Evolutionary conservation across 2,113 vertebrate genomes (phyloP).

Genomic region (Takifugu bimaculatus): DNA sequence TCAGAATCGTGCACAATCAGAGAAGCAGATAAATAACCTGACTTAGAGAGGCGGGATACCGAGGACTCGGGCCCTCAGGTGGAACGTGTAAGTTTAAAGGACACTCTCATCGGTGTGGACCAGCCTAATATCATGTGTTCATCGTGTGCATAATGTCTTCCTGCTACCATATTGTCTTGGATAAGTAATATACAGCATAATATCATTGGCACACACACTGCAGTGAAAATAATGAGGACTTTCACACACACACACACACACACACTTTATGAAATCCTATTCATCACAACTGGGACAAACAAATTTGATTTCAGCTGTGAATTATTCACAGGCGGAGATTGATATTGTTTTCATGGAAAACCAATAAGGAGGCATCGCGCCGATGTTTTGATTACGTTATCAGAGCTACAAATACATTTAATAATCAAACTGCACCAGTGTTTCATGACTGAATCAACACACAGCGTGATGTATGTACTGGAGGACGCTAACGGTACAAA

Average conservation of each 20-base stretch:
- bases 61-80: not conserved
- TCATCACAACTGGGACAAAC: slow-evolving; percentile 73
- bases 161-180: slow-evolving; percentile 64
- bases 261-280: slow-evolving; percentile 73
- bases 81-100: not conserved
- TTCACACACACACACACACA: no score
- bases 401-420: slow-evolving; percentile 44
- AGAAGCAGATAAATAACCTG: no score
- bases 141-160: slow-evolving; percentile 66
- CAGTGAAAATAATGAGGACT: slow-evolving; percentile 59
- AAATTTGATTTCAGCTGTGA: slow-evolving; percentile 62
- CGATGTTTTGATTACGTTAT: slow-evolving; percentile 60
- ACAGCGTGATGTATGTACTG: slow-evolving; percentile 1
- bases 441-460: slow-evolving; percentile 36
- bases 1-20: no score
- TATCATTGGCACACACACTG: slow-evolving; percentile 50
- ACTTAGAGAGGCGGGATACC: no score
- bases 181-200: slow-evolving; percentile 71
- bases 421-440: slow-evolving; percentile 42
- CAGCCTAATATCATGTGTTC: slow-evolving; percentile 58
- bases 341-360: slow-evolving; percentile 71
- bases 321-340: slow-evolving; percentile 64
- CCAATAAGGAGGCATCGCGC: slow-evolving; percentile 59
- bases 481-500: no score
- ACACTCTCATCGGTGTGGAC: no score